Evolutionary conservation across 2,797 vertebrate genomes (phyloP), one percentile per base, ranked within the genome.

Genomic region (Chaetodon trifasciatus): DNA sequence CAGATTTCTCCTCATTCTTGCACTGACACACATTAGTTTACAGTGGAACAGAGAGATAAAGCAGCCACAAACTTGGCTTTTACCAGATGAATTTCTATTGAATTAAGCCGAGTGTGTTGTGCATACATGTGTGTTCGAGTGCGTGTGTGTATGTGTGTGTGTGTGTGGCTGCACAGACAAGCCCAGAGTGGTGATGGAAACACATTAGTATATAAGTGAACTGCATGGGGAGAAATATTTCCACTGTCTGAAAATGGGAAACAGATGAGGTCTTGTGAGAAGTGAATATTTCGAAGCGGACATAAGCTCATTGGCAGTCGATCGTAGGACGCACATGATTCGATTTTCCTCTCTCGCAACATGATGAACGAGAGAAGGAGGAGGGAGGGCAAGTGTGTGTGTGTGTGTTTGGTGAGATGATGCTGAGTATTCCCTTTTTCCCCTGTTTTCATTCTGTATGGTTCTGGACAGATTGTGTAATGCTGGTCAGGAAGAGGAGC

Each of bases 171-270:
- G 66, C 19, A 28, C 40, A 24, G 6, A 66, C 24, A 0, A 60
- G 76, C 78, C 66, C 23, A 8, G 47, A 80, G 75, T 49, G 0
- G 56, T 77, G 82, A 90, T 89, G 87, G 86, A 89, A 91, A 91
- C 76, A 89, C 89, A 90, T 93, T 91, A 90, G 85, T 78, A 67
- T 80, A 78, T 71, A 80, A 82, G 70, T 67, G 77, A 90, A 84
- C 62, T 79, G 81, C 75, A 79, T 23, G 70, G 75, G 61, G 44
- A 81, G 74, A 86, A 85, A 86, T 86, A 80, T 87, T 91, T 92
- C 91, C 89, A 86, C 67, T 68, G 71, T 72, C 63, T 82, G 67
- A 74, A 85, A 91, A 91, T 93, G 72, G 81, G 86, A 90, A 91
- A 90, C 91, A 88, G 82, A 90, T 87, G 90, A 90, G 82, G 64